phyloP scores from a whole-genome alignment of 2,113 vertebrate species.

The Acrocephalus kingi region DNA sequence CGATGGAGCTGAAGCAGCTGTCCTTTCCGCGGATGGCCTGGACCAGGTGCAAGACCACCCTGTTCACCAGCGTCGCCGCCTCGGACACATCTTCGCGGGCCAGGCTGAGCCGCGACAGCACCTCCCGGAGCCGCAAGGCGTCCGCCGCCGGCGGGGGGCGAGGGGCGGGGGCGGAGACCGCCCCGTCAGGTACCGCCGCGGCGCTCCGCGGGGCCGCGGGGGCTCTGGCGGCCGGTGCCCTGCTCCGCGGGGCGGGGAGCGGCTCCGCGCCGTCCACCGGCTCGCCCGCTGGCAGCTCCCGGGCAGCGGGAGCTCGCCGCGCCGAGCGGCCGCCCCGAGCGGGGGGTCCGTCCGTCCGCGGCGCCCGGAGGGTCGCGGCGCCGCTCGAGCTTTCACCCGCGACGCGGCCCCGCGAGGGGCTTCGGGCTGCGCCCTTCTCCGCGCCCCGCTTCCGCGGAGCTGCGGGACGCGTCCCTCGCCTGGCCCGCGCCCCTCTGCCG shows the following conservation, averaged over 20 bases:
- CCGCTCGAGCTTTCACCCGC: too few species aligned
- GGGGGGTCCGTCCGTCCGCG: not conserved
- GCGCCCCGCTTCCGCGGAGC: not conserved
- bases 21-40: not conserved
- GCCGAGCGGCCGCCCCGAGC: not conserved
- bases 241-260: not conserved
- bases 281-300: not conserved
- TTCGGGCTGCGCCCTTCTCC: not conserved
- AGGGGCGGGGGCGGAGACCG: too few species aligned
- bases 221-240: not conserved
- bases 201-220: not conserved
- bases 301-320: not conserved
- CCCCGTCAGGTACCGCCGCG: not conserved
- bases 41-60: not conserved
- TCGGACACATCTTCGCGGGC: not conserved
- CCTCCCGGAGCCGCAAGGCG: not conserved
- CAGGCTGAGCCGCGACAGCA: constrained; percentile 52
- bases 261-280: not conserved
- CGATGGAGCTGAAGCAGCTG: not conserved
- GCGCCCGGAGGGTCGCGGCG: not conserved
- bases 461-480: not conserved
- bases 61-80: constrained; percentile 44
- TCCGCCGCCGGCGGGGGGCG: rapidly evolving
- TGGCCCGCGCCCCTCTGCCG: not conserved
- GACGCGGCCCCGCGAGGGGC: not conserved